These are phyloP conservation scores for Drosophila prolongata DNA, from an alignment of 2,888 invertebrate genomes.

Conservation along the genomic window DNA sequence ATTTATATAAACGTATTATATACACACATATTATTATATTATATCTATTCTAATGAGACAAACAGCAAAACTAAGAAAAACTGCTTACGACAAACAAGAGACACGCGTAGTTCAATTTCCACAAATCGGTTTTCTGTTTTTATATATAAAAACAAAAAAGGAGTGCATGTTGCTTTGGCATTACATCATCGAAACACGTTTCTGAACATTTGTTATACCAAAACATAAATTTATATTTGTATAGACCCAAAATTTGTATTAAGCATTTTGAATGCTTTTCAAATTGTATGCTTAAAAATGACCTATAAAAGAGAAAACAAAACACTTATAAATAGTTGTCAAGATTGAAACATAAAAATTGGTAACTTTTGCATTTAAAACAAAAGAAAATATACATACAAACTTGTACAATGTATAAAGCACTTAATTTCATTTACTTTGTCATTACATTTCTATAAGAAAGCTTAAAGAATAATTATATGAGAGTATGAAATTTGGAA, in stretches of 20 bases:
- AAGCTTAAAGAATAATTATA: constrained; percentile 23
- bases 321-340: constrained; percentile 24
- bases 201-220: constrained; percentile 62
- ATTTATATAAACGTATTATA: constrained; percentile 75
- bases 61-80: constrained; percentile 36
- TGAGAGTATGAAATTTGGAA: constrained; percentile 46
- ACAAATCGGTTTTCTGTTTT: constrained; percentile 43
- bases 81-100: constrained; percentile 37
- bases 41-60: constrained; percentile 41
- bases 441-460: constrained; percentile 57
- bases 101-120: constrained; percentile 57
- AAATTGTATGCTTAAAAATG: constrained; percentile 28
- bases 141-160: constrained; percentile 3
- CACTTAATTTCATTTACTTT: constrained; percentile 47
- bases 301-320: constrained; percentile 7
- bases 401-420: constrained; percentile 61
- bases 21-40: constrained; percentile 59
- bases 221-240: constrained; percentile 57
- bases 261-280: constrained; percentile 44
- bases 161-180: constrained; percentile 23
- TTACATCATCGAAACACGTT: constrained; percentile 28
- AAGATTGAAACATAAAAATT: constrained; percentile 39
- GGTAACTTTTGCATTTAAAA: constrained; percentile 49
- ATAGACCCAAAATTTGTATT: constrained; percentile 29
- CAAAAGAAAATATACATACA: constrained; percentile 38